Percentiles rank a stretch among this genome's conserved stretches.
These are phyloP conservation scores for Acanthosepion esculentum DNA, from an alignment of 2,888 invertebrate species.

Conservation along the genomic window DNA sequence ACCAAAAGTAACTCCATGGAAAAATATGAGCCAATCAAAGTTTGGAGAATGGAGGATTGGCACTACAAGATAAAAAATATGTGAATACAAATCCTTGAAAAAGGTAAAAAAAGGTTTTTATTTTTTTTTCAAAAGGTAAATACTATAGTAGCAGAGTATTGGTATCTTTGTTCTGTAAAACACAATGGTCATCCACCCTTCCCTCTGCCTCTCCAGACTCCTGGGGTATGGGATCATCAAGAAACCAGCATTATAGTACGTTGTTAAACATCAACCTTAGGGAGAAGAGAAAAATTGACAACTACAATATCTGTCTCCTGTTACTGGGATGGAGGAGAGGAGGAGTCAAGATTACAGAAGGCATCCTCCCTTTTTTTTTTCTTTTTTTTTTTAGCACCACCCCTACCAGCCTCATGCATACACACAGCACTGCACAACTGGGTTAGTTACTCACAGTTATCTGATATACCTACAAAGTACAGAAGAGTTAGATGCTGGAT, in stretches of 20 bases:
- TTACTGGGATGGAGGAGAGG: not conserved
- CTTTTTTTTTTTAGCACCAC: not conserved
- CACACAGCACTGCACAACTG: not conserved
- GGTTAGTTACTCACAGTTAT: slow-evolving; percentile 8
- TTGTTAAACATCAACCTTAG: not conserved
- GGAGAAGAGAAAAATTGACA: not conserved
- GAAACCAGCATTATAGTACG: not conserved
- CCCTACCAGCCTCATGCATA: not conserved
- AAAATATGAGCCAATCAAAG: not conserved
- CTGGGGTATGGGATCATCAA: not conserved
- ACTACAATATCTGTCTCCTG: not conserved
- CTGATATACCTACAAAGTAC: not conserved
- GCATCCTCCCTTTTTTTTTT: not conserved
- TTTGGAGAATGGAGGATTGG: not conserved
- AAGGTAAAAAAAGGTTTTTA: not conserved
- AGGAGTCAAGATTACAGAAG: not conserved
- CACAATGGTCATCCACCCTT: not conserved
- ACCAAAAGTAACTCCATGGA: not conserved
- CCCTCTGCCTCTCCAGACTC: not conserved
- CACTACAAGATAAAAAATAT: not conserved
- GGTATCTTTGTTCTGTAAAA: not conserved
- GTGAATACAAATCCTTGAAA: not conserved
- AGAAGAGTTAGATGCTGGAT: not conserved
- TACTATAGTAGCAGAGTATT: not conserved
- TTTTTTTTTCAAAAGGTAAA: not conserved